Evolutionary conservation across 1,140 invertebrate genomes (phyloP).

Genomic region (Drosophila elegans): DNA sequence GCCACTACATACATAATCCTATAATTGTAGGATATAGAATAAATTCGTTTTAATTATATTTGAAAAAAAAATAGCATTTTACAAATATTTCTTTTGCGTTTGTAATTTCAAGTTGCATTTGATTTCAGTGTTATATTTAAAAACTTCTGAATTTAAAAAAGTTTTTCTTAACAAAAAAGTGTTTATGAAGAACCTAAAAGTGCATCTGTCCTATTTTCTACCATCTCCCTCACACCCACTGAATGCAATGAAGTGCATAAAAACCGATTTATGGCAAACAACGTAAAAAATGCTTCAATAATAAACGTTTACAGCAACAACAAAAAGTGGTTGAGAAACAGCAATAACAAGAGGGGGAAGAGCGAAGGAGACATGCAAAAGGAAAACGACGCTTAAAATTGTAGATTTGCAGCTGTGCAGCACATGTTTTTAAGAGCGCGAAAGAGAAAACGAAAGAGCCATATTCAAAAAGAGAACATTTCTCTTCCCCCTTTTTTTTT

Average conservation of each 20-base stretch:
- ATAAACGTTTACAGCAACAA: constrained; percentile 73
- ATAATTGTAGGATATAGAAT: too few relatives aligned
- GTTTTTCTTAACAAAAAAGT: too few relatives aligned
- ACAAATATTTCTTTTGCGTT: too few relatives aligned
- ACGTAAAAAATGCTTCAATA: constrained; percentile 80
- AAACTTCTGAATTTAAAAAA: too few relatives aligned
- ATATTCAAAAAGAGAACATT: constrained; percentile 5
- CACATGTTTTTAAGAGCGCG: constrained; percentile 61
- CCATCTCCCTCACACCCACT: constrained; percentile 15
- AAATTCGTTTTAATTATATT: too few relatives aligned
- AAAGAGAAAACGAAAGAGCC: constrained; percentile 21
- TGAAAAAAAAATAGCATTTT: too few relatives aligned
- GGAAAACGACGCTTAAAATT: constrained; percentile 63
- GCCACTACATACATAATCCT: too few relatives aligned
- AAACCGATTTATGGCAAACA: constrained; percentile 82
- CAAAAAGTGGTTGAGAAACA: constrained; percentile 65
- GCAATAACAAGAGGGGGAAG: constrained; percentile 37
- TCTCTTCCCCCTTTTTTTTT: constrained; percentile 4
- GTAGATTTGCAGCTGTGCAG: constrained; percentile 68
- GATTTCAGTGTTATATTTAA: too few relatives aligned
- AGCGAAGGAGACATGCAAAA: constrained; percentile 70
- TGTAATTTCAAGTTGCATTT: too few relatives aligned
- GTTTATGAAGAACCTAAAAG: neutral
- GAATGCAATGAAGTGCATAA: constrained; percentile 76
- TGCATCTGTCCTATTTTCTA: neutral